Evolutionary conservation across 2,888 invertebrate species (phyloP), one percentile per base, ranked within the genome.

Genomic region (Unio pictorum): DNA sequence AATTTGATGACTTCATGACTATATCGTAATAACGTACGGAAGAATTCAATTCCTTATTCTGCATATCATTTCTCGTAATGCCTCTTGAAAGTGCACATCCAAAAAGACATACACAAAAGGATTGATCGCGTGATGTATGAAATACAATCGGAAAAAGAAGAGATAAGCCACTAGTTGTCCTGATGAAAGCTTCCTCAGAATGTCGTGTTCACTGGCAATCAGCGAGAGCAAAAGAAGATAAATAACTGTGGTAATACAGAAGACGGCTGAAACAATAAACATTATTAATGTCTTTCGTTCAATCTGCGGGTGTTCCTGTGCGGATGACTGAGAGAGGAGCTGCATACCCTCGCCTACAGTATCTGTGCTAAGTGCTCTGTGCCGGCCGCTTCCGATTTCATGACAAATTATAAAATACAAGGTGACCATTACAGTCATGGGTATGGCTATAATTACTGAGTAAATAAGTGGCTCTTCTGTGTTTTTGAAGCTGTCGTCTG

Each of bases 61-160:
- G 30, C 28, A 17, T 56, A 15, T 58, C 4, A 20, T 6, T 66
- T 17, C 26, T 60, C 63, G 68, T 45, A 76, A 55, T 34, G 64
- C 68, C 20, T 66, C 62, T 61, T 63, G 63, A 34, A 76, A 76
- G 55, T 66, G 69, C 23, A 74, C 71, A 67, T 76, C 76, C 28
- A 76, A 34, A n/a, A 72, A 60, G 17, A 72, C 76, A 45, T 74
- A 76, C 20, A 76, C 60, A 4, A 69, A 23, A 23, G 76, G 76
- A 62, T 73, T 76, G 34, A 73, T 70, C 18, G 68, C 74, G 30
- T 76, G 76, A 45, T 76, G 73, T 23, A 74, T 76, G 60, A 76
- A 76, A 59, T 72, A 70, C 7, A 76, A 64, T n/a, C 76, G 64
- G 58, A 76, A 76, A 57, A 74, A 73, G 55, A 76, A 73, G 61